Percentiles rank a stretch among this genome's conserved stretches.
Conservation (phyloP, 2,797 vertebrate species). For the Bradypus variegatus region DNA sequence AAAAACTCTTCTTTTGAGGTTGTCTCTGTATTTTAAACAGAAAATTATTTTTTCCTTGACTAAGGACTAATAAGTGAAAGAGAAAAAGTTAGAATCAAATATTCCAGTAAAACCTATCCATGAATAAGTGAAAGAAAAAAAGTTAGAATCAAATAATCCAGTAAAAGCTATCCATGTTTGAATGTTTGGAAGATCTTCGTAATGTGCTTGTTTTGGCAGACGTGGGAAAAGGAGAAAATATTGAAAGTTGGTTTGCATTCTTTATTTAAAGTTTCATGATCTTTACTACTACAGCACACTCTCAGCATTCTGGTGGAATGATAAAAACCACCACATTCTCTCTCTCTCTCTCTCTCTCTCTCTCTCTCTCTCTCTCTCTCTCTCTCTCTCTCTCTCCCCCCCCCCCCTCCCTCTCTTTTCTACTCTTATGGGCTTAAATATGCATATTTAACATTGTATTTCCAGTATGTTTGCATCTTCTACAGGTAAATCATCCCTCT, state of each 20-base stretch:
- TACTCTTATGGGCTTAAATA: not conserved
- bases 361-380: not conserved
- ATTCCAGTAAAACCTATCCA: not conserved
- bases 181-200: not conserved
- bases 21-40: conserved; percentile 5
- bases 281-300: not conserved
- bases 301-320: not conserved
- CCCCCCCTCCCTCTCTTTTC: not conserved
- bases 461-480: conserved; percentile 14
- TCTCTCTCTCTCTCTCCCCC: not conserved
- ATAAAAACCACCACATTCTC: not conserved
- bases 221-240: not conserved
- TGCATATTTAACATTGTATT: not conserved
- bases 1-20: not conserved
- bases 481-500: conserved; percentile 1
- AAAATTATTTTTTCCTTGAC: conserved; percentile 14
- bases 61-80: not conserved
- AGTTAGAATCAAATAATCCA: not conserved
- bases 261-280: not conserved
- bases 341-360: not conserved
- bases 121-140: not conserved
- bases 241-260: not conserved
- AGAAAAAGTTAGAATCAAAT: not conserved
- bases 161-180: not conserved
- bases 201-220: not conserved